Percentiles rank a stretch among this genome's conserved stretches.
phyloP scores from a whole-genome alignment of 2,797 vertebrate species.

The Amazona ochrocephala region DNA sequence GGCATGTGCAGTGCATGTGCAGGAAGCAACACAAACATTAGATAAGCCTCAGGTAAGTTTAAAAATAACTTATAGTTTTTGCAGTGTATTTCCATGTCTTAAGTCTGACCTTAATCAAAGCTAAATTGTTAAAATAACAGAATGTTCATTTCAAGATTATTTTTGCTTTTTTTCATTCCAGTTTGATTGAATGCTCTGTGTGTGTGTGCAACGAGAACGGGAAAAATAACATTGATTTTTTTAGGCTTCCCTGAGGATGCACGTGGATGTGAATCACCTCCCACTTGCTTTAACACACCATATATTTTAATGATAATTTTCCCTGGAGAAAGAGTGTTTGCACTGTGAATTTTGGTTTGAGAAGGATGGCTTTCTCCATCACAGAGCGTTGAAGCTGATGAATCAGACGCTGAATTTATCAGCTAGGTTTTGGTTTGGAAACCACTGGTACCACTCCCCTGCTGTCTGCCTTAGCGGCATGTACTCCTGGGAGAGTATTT shows the following conservation, averaged over 20 bases:
- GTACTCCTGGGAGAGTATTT: not conserved
- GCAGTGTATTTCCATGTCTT: not conserved
- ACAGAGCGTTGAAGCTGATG: not conserved
- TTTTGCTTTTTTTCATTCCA: not conserved
- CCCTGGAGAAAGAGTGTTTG: not conserved
- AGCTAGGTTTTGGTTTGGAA: not conserved
- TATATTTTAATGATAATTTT: not conserved
- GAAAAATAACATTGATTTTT: not conserved
- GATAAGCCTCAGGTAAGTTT: conserved; percentile 33
- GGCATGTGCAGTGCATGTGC: not conserved
- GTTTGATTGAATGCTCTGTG: not conserved
- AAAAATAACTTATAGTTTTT: not conserved
- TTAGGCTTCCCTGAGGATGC: not conserved
- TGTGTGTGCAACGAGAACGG: not conserved
- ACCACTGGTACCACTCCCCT: not conserved
- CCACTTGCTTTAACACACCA: not conserved
- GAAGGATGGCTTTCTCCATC: not conserved
- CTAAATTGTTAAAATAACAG: not conserved
- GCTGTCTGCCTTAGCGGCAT: not conserved
- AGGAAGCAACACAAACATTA: not conserved
- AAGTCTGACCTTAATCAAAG: not conserved
- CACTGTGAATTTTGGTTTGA: not conserved
- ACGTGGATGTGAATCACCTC: not conserved
- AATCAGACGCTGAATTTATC: not conserved
- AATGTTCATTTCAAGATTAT: not conserved